Percentiles rank a stretch among this genome's conserved stretches.
phyloP scores from a whole-genome alignment of 2,888 invertebrate genomes.

The Eupithecia insigniata region DNA sequence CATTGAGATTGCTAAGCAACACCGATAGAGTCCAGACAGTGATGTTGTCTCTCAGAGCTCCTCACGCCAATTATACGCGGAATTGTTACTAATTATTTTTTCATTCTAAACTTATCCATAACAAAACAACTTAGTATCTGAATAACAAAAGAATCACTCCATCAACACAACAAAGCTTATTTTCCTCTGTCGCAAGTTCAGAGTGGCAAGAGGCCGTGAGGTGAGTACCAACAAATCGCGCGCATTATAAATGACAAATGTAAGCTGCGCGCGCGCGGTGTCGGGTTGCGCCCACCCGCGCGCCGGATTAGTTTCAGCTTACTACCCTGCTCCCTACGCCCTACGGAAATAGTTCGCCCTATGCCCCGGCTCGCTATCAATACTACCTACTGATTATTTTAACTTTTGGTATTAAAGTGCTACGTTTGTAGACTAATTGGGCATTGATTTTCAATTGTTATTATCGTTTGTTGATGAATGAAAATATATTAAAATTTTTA shows the following conservation, averaged over 20 bases:
- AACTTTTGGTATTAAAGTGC: conserved; percentile 10
- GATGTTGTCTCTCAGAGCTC: too few species aligned
- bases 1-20: too few species aligned
- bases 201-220: conserved; percentile 44
- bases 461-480: neutral
- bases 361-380: conserved; percentile 73
- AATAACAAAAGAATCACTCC: conserved; percentile 1
- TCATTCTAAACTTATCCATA: too few species aligned
- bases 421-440: conserved; percentile 9
- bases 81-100: too few species aligned
- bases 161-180: conserved; percentile 3
- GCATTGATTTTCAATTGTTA: conserved; percentile 2
- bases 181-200: neutral
- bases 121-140: neutral
- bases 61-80: too few species aligned
- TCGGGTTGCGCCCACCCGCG: conserved; percentile 81
- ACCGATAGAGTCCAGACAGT: too few species aligned
- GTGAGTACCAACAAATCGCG: conserved; percentile 83
- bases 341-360: conserved; percentile 71
- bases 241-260: conserved; percentile 84
- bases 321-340: conserved; percentile 69
- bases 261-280: conserved; percentile 78
- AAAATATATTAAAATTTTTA: too few species aligned
- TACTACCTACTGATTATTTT: conserved; percentile 49
- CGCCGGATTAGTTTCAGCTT: conserved; percentile 81